Conservation (phyloP, 1,140 invertebrate species). For the Laupala kohalensis region DNA sequence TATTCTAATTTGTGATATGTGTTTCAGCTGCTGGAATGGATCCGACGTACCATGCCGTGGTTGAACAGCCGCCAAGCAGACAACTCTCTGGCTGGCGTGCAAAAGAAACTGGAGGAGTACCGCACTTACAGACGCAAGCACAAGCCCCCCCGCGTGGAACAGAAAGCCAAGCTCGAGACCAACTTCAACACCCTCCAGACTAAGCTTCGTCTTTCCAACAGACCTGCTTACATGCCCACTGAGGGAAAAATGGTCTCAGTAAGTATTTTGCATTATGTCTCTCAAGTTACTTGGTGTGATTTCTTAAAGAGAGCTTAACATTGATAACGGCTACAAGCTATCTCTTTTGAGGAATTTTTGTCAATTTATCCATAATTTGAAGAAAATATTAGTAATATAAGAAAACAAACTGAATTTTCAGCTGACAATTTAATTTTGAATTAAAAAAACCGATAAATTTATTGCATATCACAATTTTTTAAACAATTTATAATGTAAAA, state of each 20-base stretch:
- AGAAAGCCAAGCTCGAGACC: slow-evolving; percentile 95
- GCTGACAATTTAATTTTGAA: too few relatives aligned
- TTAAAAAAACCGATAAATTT: too few relatives aligned
- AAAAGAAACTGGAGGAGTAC: slow-evolving; percentile 96
- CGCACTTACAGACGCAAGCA: slow-evolving; percentile 95
- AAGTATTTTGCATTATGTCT: slow-evolving; percentile 30
- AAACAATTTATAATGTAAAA: too few relatives aligned
- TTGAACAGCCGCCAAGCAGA: slow-evolving; percentile 92
- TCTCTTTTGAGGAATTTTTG: too few relatives aligned
- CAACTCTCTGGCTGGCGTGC: slow-evolving; percentile 91
- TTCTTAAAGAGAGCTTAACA: too few relatives aligned
- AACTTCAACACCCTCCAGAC: slow-evolving; percentile 99
- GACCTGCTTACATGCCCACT: slow-evolving; percentile 96
- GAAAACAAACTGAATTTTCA: too few relatives aligned
- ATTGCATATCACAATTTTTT: too few relatives aligned
- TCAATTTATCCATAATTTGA: too few relatives aligned
- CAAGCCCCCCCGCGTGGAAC: slow-evolving; percentile 96
- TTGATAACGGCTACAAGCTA: too few relatives aligned
- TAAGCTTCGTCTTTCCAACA: slow-evolving; percentile 87
- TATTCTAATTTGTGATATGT: too few relatives aligned
- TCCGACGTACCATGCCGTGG: slow-evolving; percentile 94
- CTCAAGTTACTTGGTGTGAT: too few relatives aligned
- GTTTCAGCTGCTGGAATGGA: slow-evolving; percentile 87
- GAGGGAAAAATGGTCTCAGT: slow-evolving; percentile 97
- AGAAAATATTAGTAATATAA: too few relatives aligned